phyloP scores from a whole-genome alignment of 2,888 invertebrate genomes.

The Erebia palarica region DNA sequence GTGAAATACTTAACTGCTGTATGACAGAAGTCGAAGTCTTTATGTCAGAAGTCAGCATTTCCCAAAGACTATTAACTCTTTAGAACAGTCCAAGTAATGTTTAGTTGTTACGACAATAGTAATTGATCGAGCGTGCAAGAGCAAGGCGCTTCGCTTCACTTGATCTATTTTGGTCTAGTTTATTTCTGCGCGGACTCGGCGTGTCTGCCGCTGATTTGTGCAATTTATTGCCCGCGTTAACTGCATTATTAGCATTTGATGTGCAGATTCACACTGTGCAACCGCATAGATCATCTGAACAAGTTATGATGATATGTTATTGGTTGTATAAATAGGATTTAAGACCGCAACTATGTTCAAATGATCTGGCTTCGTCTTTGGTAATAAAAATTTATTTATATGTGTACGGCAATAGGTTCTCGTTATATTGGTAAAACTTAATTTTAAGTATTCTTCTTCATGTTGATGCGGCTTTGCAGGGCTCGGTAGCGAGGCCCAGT shows the following conservation, averaged over 20 bases:
- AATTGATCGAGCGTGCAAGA: slow-evolving; percentile 34
- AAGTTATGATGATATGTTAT: background rate
- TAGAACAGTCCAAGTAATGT: background rate
- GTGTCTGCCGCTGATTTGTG: slow-evolving; percentile 52
- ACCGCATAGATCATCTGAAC: slow-evolving; percentile 12
- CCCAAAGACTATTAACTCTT: too few relatives aligned
- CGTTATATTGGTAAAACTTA: too few relatives aligned
- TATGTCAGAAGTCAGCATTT: too few relatives aligned
- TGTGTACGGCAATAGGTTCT: too few relatives aligned
- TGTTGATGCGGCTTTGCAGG: too few relatives aligned
- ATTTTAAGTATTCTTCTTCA: too few relatives aligned
- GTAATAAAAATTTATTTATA: too few relatives aligned
- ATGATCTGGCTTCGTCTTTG: too few relatives aligned
- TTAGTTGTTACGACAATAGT: slow-evolving; percentile 26
- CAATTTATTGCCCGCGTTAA: slow-evolving; percentile 51
- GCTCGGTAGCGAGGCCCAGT: too few relatives aligned
- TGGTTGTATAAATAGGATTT: background rate
- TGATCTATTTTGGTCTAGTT: slow-evolving; percentile 57
- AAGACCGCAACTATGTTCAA: background rate
- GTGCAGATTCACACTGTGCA: slow-evolving; percentile 8
- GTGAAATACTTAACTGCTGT: too few relatives aligned
- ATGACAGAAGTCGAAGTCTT: too few relatives aligned
- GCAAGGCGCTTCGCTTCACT: slow-evolving; percentile 31
- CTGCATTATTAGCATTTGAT: slow-evolving; percentile 29
- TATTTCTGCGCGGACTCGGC: slow-evolving; percentile 60